Base-by-base conservation (phyloP, 2,797 vertebrate species). In the Halcyon smyrnensis region DNA sequence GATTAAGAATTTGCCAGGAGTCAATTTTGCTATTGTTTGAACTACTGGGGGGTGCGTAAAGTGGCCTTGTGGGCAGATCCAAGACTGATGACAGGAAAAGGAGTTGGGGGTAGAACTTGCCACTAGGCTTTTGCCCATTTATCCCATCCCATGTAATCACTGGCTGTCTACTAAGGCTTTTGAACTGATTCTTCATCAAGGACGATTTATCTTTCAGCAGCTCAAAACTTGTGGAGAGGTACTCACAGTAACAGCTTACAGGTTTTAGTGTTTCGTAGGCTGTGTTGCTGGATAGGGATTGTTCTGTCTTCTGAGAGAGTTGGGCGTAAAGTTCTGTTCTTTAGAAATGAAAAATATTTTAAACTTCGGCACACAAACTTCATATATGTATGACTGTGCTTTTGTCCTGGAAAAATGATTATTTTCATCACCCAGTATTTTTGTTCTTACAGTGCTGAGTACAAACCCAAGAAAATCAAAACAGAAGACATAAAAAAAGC, bases 391-490 rank as follows among this genome's bases (percentile, higher is more conserved):
- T 53, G 62, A 60, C 11, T 86, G 46, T 48, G 30, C 6, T 60
- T 37, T 65, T 74, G 3, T 43, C 36, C 25, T 62, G 37, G 50
- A 68, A 81, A 79, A 70, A 13, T 51, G n/a, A 57, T 84, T 81
- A 9, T 96, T 94, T 88, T 95, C 50, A 94, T 96, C 71, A 88
- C 48, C 78, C 83, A 23, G n/a, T 95, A 32, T 92, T 83, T 91
- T 62, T 93, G 30, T 85, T 95, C 91, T 97, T 98, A 90, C 95
- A 99, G 99, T 90, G 97, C 95, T 97, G 98, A 99, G 65, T 99
- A 98, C 97, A 99, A 99, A 96, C 98, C 98, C 90, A 98, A 98
- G 98, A 99, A 99, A 98, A 98, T 99, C 71, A 99, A 99, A 98
- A 98, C 98, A 65, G 99, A 99, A 97, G 98, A 99, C 87, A 98